These are phyloP conservation scores for Enteromius fasciolatus DNA, from an alignment of 2,797 vertebrate genomes.

Conservation along the genomic window DNA sequence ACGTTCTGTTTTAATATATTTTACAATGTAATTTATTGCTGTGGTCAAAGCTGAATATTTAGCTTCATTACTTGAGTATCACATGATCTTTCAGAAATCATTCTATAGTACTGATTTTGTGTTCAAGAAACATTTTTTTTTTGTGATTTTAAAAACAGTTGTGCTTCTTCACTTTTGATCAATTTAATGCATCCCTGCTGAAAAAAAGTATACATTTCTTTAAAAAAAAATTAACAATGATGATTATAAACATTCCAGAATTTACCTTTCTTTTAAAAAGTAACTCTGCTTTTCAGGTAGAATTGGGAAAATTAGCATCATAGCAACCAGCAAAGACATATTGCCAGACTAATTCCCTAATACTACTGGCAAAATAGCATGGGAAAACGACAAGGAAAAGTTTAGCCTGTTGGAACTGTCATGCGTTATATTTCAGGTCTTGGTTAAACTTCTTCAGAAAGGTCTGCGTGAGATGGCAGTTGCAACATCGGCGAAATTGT, in stretches of 20 bases:
- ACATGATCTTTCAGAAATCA: background rate
- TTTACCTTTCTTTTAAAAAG: background rate
- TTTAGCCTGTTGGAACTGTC: background rate
- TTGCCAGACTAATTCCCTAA: background rate
- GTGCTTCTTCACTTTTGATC: background rate
- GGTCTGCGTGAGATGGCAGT: background rate
- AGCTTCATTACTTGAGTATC: background rate
- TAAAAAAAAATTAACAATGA: background rate
- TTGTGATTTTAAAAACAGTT: background rate
- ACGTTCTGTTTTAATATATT: background rate
- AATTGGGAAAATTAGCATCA: background rate
- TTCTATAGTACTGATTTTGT: background rate
- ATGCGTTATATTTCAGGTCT: background rate
- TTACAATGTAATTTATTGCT: background rate
- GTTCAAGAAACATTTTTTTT: background rate
- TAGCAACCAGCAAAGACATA: background rate
- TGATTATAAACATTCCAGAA: background rate
- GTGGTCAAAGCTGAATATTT: background rate
- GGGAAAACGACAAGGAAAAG: background rate
- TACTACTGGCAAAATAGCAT: background rate
- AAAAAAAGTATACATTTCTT: background rate
- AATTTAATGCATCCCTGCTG: background rate
- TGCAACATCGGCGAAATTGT: background rate
- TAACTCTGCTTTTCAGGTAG: background rate
- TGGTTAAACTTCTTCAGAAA: background rate